Percentiles rank a stretch among this genome's conserved stretches.
phyloP scores from a whole-genome alignment of 2,113 vertebrate species.

The Gymnocephalus cernua region DNA sequence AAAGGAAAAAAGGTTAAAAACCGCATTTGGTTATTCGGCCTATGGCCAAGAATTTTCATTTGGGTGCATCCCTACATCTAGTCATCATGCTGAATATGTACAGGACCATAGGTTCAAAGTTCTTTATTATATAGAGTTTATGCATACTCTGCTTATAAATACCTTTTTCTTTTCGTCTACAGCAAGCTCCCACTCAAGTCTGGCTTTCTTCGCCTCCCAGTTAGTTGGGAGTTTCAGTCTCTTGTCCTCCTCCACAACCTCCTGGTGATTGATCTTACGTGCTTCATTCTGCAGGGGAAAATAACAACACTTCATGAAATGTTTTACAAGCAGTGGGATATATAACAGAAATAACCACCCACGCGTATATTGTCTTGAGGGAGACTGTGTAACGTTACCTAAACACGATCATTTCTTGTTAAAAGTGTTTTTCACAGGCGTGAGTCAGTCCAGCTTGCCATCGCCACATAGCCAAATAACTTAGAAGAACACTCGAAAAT shows the following conservation, averaged over 20 bases:
- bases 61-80: too few species aligned
- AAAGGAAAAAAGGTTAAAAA: too few species aligned
- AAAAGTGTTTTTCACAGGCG: background rate
- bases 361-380: background rate
- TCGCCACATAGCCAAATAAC: background rate
- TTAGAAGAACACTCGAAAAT: too few species aligned
- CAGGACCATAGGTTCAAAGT: background rate
- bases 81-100: background rate
- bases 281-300: slow-evolving; percentile 90
- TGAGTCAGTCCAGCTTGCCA: background rate
- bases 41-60: too few species aligned
- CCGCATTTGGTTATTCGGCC: too few species aligned
- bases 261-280: slow-evolving; percentile 94
- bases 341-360: background rate
- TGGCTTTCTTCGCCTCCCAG: slow-evolving; percentile 96
- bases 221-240: slow-evolving; percentile 92
- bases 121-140: too few species aligned
- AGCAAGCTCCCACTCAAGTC: slow-evolving; percentile 93
- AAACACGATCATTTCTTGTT: background rate
- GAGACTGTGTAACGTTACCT: too few species aligned
- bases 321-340: background rate
- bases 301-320: background rate
- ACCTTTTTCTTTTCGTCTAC: slow-evolving; percentile 94
- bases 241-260: slow-evolving; percentile 96
- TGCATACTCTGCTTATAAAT: background rate